Conservation (phyloP, 35 echinoderm and acorn worm genomes). For the Eucidaris tribuloides region DNA sequence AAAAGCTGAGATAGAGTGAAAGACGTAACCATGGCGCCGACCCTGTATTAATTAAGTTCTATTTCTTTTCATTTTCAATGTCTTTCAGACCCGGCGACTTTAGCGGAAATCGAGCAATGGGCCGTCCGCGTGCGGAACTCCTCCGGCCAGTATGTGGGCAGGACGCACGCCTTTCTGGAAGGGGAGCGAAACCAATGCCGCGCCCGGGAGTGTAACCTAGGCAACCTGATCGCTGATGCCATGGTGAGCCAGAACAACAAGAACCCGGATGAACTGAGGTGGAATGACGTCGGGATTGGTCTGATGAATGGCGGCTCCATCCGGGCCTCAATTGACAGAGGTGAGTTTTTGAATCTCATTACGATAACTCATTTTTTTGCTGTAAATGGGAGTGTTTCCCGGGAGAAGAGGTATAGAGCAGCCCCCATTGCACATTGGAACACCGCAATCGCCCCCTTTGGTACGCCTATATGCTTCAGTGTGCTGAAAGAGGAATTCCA, state of each 20-base stretch:
- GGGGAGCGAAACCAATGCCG: slow-evolving; percentile 23
- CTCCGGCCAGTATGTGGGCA: slow-evolving; percentile 24
- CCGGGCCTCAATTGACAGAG: slow-evolving; percentile 42
- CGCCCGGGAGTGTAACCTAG: slow-evolving; percentile 67
- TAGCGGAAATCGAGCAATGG: slow-evolving; percentile 43
- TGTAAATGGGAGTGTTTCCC: no score
- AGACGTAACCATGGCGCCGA: no score
- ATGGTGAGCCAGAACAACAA: slow-evolving; percentile 43
- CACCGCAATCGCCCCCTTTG: no score
- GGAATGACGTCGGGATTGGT: slow-evolving; percentile 90
- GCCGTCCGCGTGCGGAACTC: slow-evolving; percentile 19
- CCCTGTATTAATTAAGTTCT: no score
- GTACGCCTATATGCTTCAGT: no score
- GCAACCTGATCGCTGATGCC: slow-evolving; percentile 67
- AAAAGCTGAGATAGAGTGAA: no score
- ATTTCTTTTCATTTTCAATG: no score
- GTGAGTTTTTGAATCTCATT: no score
- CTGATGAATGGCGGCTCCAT: slow-evolving; percentile 82
- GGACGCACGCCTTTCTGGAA: slow-evolving; percentile 58
- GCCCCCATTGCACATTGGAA: no score
- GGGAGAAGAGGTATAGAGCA: no score
- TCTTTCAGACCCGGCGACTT: slow-evolving; percentile 33
- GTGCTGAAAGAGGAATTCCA: no score
- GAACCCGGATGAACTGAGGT: slow-evolving; percentile 41
- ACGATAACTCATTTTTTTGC: no score